Conservation (phyloP, 1,140 invertebrate species). For the Trichogramma pretiosum region DNA sequence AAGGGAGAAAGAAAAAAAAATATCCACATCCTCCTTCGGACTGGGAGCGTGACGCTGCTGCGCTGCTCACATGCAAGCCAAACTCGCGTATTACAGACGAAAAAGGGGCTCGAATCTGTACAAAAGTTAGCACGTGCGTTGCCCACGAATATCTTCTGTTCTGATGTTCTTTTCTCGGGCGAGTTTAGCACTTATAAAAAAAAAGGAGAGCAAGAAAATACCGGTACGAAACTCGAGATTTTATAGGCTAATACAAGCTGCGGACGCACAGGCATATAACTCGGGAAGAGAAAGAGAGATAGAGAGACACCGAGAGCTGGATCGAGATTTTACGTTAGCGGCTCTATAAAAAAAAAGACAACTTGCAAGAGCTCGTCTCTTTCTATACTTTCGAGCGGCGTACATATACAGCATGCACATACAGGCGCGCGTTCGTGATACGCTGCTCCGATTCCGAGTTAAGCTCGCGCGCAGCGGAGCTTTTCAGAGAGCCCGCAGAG, state of each 20-base stretch:
- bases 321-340: constrained; percentile 32
- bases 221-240: constrained; percentile 33
- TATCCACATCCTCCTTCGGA: no score
- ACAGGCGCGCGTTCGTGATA: constrained; percentile 16
- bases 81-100: no score
- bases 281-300: no score
- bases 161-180: neutral
- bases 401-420: no score
- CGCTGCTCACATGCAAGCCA: no score
- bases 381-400: no score
- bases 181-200: constrained; percentile 10
- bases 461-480: neutral
- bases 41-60: neutral
- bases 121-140: constrained; percentile 2
- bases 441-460: constrained; percentile 16
- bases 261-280: constrained; percentile 5
- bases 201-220: constrained; percentile 22
- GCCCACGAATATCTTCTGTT: constrained; percentile 5
- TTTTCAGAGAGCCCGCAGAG: neutral
- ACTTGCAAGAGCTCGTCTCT: no score
- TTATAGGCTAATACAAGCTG: constrained; percentile 36
- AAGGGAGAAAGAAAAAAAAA: constrained; percentile 3
- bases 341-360: neutral
- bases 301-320: no score
- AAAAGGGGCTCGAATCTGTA: constrained; percentile 7